phyloP scores from a whole-genome alignment of 2,113 vertebrate species.

The Lasiurus borealis region DNA sequence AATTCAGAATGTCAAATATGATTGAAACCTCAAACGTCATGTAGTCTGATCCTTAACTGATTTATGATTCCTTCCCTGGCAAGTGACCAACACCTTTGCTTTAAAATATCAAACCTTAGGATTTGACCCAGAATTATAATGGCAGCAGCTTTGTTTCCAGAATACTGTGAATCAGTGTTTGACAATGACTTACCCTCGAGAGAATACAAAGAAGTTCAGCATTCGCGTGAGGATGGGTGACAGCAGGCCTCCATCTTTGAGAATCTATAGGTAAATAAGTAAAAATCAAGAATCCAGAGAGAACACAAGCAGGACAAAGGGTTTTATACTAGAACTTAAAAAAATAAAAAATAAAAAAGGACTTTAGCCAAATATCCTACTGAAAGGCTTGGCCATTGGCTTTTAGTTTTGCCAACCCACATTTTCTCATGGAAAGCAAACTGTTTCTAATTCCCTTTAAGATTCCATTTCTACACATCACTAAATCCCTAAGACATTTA shows the following conservation, averaged over 20 bases:
- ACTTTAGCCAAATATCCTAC: not conserved
- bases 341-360: not conserved
- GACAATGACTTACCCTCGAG: conserved; percentile 89
- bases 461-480: not conserved
- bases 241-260: conserved; percentile 93
- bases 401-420: not conserved
- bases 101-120: not conserved
- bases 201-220: conserved; percentile 94
- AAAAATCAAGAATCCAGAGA: rapidly evolving
- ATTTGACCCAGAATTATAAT: not conserved
- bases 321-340: not conserved
- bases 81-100: conserved; percentile 10
- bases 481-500: not conserved
- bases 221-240: conserved; percentile 90
- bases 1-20: not conserved
- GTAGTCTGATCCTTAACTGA: not conserved
- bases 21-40: not conserved
- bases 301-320: not conserved
- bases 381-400: not conserved
- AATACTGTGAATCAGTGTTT: not conserved
- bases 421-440: not conserved
- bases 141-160: not conserved
- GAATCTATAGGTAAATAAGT: conserved; percentile 87
- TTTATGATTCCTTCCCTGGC: conserved; percentile 6
- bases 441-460: conserved; percentile 7